These are phyloP conservation scores for Sminthurides bifidus DNA, from an alignment of 1,140 invertebrate species.

Conservation along the genomic window DNA sequence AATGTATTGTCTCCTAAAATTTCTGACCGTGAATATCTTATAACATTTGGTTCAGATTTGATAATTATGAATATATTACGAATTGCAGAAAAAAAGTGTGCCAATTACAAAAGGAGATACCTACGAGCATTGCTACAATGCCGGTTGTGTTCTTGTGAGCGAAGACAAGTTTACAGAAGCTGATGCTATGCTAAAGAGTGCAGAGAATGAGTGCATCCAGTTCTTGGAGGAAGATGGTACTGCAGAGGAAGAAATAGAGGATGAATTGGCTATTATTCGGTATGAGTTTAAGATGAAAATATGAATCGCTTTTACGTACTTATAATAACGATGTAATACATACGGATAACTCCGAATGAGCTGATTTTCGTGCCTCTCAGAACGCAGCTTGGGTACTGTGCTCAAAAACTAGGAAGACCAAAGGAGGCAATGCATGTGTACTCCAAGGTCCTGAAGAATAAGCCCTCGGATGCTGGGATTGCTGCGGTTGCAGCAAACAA, in stretches of 20 bases:
- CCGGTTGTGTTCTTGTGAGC: conserved; percentile 65
- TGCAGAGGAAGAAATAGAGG: conserved; percentile 72
- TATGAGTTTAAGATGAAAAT: too few relatives aligned
- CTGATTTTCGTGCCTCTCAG: conserved; percentile 40
- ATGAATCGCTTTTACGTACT: not conserved
- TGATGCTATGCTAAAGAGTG: conserved; percentile 62
- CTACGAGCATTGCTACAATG: conserved; percentile 85
- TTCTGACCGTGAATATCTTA: not conserved
- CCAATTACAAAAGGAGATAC: conserved; percentile 42
- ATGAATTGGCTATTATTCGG: conserved; percentile 79
- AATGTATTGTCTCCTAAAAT: not conserved
- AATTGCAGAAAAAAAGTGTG: conserved; percentile 12
- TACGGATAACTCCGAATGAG: too few relatives aligned
- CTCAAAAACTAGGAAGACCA: conserved; percentile 52
- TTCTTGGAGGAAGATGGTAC: conserved; percentile 76
- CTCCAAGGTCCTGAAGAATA: conserved; percentile 54
- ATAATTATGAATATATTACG: conserved; percentile 14
- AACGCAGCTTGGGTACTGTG: conserved; percentile 75
- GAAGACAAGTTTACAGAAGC: conserved; percentile 59
- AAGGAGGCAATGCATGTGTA: conserved; percentile 60
- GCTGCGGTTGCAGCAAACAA: conserved; percentile 88
- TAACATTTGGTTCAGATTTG: not conserved
- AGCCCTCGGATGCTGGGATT: conserved; percentile 59
- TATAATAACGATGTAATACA: too few relatives aligned
- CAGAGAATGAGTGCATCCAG: conserved; percentile 72